Base-by-base conservation (phyloP, 2,113 vertebrate species). In the Macquaria ambigua region DNA sequence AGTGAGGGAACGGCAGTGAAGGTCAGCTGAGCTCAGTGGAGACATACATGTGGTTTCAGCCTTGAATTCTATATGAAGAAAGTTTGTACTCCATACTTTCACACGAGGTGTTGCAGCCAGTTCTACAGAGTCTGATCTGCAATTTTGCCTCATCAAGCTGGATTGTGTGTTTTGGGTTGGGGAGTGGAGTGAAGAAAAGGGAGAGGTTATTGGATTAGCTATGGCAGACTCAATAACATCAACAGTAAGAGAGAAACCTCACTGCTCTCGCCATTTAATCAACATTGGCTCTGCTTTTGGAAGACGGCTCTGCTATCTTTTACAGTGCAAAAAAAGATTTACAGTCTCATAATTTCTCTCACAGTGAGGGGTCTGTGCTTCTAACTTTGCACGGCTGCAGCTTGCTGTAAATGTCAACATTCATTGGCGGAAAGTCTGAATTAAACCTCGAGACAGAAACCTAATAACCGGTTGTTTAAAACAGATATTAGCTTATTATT, bases 331-430 rank as follows among this genome's bases (percentile, higher is more conserved):
- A 58, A 75, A 76, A 31, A 74, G 81, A 90, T 87, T 87, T 72
- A 86, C 69, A 39, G 66, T 83, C 82, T 85, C 64, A 52, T 85
- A 82, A 77, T 80, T 89, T 64, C 73, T 52, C 69, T 81, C 86
- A 61, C 74, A 53, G 55, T 18, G 1, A 76, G 58, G 21, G 50
- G 68, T 74, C 71, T 16, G 63, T 53, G 46, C 64, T 62, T 75
- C 62, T 61, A 58, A 75, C 67, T 28, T 69, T 67, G 64, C 71
- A 80, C 71, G 53, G 25, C 77, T 15, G 34, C 9, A 25, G 66
- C 31, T 58, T 34, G 15, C 62, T 66, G 63, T 71, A 84, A 82
- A 89, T 78, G 81, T 82, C 77, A 85, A 73, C n/a, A 63, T 67
- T 82, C 46, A 41, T 46, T 9, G 73, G 48, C 25, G 41, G 48